phyloP scores from a whole-genome alignment of 2,113 vertebrate genomes.

The Solea senegalensis region DNA sequence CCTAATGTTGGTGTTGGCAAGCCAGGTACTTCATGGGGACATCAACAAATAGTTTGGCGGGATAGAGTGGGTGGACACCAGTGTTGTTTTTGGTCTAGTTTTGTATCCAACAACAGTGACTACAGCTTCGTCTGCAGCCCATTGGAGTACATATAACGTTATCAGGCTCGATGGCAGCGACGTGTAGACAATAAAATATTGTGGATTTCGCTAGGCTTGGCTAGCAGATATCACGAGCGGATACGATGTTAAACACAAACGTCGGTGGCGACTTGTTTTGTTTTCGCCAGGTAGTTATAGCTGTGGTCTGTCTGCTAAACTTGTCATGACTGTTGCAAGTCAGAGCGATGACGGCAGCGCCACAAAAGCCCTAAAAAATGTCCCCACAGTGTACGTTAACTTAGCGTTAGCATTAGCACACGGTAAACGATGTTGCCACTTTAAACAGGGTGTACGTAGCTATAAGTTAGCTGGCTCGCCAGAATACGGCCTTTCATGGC shows the following conservation, averaged over 20 bases:
- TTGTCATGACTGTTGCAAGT: slow-evolving; percentile 68
- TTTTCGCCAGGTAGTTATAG: slow-evolving; percentile 9
- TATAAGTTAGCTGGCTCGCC: slow-evolving; percentile 39
- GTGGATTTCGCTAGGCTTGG: neutral
- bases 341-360: slow-evolving; percentile 62
- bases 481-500: slow-evolving; percentile 63
- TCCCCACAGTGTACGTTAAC: slow-evolving; percentile 33
- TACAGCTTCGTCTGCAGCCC: neutral
- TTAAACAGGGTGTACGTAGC: slow-evolving; percentile 23
- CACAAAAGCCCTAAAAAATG: slow-evolving; percentile 61
- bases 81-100: slow-evolving; percentile 25
- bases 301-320: slow-evolving; percentile 57
- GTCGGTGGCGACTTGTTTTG: neutral
- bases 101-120: neutral
- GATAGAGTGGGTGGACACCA: slow-evolving; percentile 31
- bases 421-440: slow-evolving; percentile 15
- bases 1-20: slow-evolving; percentile 18
- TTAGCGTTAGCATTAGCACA: slow-evolving; percentile 11
- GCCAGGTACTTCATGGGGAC: slow-evolving; percentile 42
- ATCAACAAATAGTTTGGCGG: slow-evolving; percentile 68
- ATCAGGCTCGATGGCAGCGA: slow-evolving; percentile 24
- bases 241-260: neutral
- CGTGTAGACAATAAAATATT: slow-evolving; percentile 20
- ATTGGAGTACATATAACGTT: slow-evolving; percentile 23
- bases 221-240: neutral